Base-by-base conservation (phyloP, 2,113 vertebrate species). In the Catharus minimus region DNA sequence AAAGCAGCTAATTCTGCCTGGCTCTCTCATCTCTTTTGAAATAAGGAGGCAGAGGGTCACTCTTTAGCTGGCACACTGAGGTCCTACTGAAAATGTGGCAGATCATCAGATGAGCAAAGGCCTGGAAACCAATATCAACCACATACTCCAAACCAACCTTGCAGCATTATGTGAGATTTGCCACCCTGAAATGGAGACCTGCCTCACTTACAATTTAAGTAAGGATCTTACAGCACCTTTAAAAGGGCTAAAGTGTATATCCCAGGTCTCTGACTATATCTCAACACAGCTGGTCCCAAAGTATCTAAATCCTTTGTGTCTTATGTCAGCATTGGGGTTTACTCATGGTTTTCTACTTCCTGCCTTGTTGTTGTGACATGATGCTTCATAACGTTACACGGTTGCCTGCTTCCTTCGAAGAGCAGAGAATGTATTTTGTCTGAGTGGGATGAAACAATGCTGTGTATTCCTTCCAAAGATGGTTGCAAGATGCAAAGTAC, bases 371-470 rank as follows among this genome's bases (percentile, higher is more conserved):
- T 28, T 79, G 62, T 79, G 83, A 89, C 69, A 66, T 2, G 55
- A 84, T 52, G 74, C 67, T 55, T 92, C 71, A 57, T 69, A 90
- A 23, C 0, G 0, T 78, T 74, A 50, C 76, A 68, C 0, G 0
- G 58, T 19, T 89, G 77, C 62, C 66, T 55, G 32, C 43, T 90
- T 75, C 71, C 71, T 93, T 89, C 67, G 64, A 73, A 89, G 67
- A 67, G 44, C 43, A 82, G 55, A 74, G 62, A 88, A 88, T 47
- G n/a, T 66, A 58, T 66, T 85, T 87, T 43, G 16, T 36, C 90
- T 89, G 71, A 44, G 74, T 87, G 89, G 84, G 78, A 90, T 85
- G 78, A 89, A 84, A 80, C 52, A 89, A 82, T 46, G 67, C 60
- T 73, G 11, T 62, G 52, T 67, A 74, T 91, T 87, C 56, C 81